These are phyloP conservation scores for Sebastes fasciatus DNA, from an alignment of 2,113 vertebrate genomes.

Conservation along the genomic window DNA sequence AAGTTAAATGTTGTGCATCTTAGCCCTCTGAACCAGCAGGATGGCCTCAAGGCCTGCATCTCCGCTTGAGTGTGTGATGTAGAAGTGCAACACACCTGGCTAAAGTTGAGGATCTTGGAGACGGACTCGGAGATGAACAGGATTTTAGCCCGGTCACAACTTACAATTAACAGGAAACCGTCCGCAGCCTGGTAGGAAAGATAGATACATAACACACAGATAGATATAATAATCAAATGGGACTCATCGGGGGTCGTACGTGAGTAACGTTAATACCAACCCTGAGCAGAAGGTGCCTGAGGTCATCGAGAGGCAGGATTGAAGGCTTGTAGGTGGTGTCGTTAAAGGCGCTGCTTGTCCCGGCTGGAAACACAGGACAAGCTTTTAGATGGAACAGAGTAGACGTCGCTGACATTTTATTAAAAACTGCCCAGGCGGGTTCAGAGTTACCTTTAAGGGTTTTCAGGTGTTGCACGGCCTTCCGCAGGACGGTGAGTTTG, in stretches of 20 bases:
- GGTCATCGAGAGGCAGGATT: constrained; percentile 92
- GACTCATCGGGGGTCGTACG: background rate
- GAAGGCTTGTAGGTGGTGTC: constrained; percentile 92
- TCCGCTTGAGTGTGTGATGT: background rate
- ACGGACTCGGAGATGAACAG: constrained; percentile 97
- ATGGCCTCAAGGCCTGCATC: background rate
- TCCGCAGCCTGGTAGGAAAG: constrained; percentile 88
- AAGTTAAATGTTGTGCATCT: background rate
- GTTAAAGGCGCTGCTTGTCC: constrained; percentile 89
- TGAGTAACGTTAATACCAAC: constrained; percentile 65
- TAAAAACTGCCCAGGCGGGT: background rate
- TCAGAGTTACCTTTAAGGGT: constrained; percentile 86
- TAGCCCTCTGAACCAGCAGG: background rate
- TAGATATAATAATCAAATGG: background rate
- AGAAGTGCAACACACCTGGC: constrained; percentile 85
- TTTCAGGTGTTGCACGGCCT: constrained; percentile 96
- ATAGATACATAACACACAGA: background rate
- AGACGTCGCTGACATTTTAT: background rate
- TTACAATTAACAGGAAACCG: constrained; percentile 96
- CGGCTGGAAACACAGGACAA: constrained; percentile 65
- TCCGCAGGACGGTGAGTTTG: constrained; percentile 93
- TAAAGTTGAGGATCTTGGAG: constrained; percentile 96
- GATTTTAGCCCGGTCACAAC: constrained; percentile 97
- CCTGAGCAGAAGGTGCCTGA: constrained; percentile 92
- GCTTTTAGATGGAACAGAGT: background rate